Evolutionary conservation across 2,797 vertebrate genomes (phyloP).

Genomic region (Ibycter americanus): DNA sequence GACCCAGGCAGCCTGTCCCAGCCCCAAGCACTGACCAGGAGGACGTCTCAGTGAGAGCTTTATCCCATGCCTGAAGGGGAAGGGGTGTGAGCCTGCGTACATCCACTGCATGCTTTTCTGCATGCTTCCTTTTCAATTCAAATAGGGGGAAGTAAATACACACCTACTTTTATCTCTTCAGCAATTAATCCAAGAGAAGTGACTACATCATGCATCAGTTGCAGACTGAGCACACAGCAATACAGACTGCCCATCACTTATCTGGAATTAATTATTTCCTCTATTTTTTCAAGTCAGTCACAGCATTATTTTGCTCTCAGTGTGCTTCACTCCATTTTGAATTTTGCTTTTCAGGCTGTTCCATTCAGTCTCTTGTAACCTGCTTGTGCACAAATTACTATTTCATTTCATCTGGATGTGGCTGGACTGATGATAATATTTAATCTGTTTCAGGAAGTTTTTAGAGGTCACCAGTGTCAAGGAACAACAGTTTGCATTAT

Average conservation of each 20-base stretch:
- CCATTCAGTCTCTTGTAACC: background rate
- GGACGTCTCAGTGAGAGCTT: background rate
- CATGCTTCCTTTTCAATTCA: background rate
- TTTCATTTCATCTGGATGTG: background rate
- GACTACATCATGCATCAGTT: background rate
- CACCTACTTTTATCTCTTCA: background rate
- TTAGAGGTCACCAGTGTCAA: background rate
- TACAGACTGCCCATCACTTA: background rate
- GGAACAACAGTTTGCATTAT: background rate
- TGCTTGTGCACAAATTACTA: background rate
- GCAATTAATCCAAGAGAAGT: background rate
- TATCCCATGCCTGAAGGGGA: background rate
- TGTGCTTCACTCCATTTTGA: background rate
- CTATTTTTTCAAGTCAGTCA: background rate
- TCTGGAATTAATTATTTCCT: background rate
- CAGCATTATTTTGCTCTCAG: background rate
- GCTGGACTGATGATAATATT: background rate
- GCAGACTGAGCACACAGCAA: background rate
- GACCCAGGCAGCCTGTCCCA: background rate
- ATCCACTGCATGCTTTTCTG: background rate
- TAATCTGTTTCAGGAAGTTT: background rate
- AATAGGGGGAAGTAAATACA: background rate
- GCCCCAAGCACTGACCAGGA: background rate
- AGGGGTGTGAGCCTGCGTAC: background rate
- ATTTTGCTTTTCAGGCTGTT: background rate